These are phyloP conservation scores for Zelleria hepariella DNA, from an alignment of 2,888 invertebrate genomes.

Conservation along the genomic window DNA sequence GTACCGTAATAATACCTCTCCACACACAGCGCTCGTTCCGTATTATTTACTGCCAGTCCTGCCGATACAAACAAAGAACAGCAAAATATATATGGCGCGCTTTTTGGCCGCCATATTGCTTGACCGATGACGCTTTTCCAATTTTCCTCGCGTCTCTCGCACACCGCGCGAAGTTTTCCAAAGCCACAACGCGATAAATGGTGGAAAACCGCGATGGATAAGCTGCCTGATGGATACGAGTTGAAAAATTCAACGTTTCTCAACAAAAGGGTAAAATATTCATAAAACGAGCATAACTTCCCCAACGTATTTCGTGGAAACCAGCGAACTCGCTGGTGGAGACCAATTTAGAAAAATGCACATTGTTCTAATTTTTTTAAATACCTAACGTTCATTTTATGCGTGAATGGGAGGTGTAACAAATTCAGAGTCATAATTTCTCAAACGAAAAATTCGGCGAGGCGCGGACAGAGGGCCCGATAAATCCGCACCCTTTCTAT, in stretches of 20 bases:
- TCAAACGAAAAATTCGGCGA: background rate
- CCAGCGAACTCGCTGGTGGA: background rate
- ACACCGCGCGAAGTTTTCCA: conserved; percentile 9
- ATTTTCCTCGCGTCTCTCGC: conserved; percentile 38
- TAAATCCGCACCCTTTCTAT: conserved; percentile 5
- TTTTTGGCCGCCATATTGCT: background rate
- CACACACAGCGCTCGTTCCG: background rate
- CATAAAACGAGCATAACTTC: background rate
- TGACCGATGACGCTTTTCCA: conserved; percentile 30
- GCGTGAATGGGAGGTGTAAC: too few species aligned
- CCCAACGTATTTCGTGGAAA: background rate
- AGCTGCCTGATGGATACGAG: background rate
- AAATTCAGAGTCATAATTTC: too few species aligned
- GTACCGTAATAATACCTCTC: background rate
- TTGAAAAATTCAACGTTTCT: background rate
- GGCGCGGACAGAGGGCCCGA: background rate
- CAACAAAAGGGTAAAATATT: background rate
- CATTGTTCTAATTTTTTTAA: background rate
- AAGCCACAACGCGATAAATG: background rate
- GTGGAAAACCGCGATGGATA: background rate
- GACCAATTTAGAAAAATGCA: background rate
- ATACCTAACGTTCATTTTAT: too few species aligned
- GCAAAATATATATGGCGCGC: background rate
- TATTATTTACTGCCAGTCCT: background rate
- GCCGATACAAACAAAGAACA: background rate